Conservation (phyloP, 2,888 invertebrate genomes). For the Aleiodes leptofemur region DNA sequence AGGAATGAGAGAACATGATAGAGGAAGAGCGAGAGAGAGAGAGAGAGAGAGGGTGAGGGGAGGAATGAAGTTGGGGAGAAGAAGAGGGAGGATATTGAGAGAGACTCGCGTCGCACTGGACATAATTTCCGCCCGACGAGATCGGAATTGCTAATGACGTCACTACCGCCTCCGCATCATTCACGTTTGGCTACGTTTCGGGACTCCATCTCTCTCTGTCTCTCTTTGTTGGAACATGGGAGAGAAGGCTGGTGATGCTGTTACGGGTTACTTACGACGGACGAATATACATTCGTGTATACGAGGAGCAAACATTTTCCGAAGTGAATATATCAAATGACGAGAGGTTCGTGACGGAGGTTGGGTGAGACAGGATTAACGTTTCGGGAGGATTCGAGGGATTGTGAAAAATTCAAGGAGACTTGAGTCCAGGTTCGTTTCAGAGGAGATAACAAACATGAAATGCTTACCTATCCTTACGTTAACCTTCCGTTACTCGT, state of each 20-base stretch:
- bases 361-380: constrained; percentile 7
- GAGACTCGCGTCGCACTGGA: constrained; percentile 74
- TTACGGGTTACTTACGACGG: constrained; percentile 62
- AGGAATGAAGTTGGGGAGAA: constrained; percentile 42
- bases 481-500: no score
- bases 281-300: constrained; percentile 24
- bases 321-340: constrained; percentile 41
- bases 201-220: constrained; percentile 38
- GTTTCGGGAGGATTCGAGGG: no score
- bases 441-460: no score
- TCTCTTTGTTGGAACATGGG: constrained; percentile 25
- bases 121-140: constrained; percentile 76
- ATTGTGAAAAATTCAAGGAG: no score
- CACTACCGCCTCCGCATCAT: constrained; percentile 73
- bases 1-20: constrained; percentile 54
- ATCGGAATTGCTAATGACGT: constrained; percentile 76
- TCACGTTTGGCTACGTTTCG: constrained; percentile 63
- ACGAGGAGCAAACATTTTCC: constrained; percentile 44
- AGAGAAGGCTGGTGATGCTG: constrained; percentile 49
- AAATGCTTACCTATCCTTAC: no score
- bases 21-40: constrained; percentile 42
- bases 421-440: no score
- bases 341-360: constrained; percentile 46
- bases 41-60: constrained; percentile 31
- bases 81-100: constrained; percentile 72